Conservation (phyloP, 1,140 invertebrate genomes). For the Brachionus rubens region DNA sequence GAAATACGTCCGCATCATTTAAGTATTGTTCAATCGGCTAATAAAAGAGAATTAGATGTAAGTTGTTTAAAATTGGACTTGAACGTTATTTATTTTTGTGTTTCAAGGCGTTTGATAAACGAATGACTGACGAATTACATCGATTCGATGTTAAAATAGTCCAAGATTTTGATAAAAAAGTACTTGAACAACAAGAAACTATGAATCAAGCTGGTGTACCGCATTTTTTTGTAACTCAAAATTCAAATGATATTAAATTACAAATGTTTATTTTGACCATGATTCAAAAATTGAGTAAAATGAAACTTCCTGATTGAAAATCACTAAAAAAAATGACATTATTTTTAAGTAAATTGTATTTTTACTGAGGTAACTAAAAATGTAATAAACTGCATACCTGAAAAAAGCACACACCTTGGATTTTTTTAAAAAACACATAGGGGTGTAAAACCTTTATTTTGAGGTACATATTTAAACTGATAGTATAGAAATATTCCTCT, state of each 20-base stretch:
- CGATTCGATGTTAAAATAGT: slow-evolving; percentile 38
- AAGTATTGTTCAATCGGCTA: slow-evolving; percentile 4
- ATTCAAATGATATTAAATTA: slow-evolving; percentile 38
- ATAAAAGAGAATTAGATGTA: slow-evolving; percentile 44
- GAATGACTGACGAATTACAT: slow-evolving; percentile 41
- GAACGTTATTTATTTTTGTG: background rate
- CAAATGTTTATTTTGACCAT: slow-evolving; percentile 18
- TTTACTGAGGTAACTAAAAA: no score
- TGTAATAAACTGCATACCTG: no score
- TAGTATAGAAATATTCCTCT: no score
- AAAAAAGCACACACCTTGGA: no score
- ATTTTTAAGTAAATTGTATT: no score
- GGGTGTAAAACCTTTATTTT: no score
- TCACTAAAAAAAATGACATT: no score
- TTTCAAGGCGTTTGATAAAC: slow-evolving; percentile 35
- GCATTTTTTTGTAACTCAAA: slow-evolving; percentile 21
- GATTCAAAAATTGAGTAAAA: slow-evolving; percentile 40
- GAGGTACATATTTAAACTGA: no score
- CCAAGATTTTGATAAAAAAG: slow-evolving; percentile 40
- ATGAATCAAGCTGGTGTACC: slow-evolving; percentile 38
- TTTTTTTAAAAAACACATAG: no score
- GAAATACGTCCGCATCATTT: slow-evolving; percentile 42
- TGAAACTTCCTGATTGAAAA: slow-evolving; percentile 12
- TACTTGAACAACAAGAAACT: slow-evolving; percentile 33
- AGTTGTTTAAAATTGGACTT: background rate